A percentile compares a stretch with the other conserved stretches of the same genome.
Evolutionary conservation across 1,140 invertebrate genomes (phyloP).

Genomic region (Temnothorax curvispinosus): DNA sequence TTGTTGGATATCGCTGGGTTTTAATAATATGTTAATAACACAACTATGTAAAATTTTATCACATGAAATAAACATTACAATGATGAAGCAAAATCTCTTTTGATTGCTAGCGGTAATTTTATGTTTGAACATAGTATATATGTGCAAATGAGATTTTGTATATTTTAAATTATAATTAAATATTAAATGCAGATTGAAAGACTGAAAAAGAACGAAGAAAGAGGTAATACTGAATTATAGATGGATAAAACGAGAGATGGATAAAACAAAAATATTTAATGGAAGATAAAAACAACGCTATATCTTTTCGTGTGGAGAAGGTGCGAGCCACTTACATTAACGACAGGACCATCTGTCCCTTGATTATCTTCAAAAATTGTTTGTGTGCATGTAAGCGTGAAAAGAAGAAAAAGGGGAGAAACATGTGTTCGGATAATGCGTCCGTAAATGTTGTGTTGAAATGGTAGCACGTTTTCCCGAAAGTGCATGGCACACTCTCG

Average conservation of each 20-base stretch:
- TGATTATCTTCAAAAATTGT: conserved; percentile 43
- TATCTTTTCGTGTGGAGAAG: not conserved
- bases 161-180: conserved; percentile 28
- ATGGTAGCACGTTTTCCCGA: not conserved
- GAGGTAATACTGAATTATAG: not conserved
- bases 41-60: conserved; percentile 6
- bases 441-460: not conserved
- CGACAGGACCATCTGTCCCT: not conserved
- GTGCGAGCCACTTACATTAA: not conserved
- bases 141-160: not conserved
- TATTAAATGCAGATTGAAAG: not conserved
- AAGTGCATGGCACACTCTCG: not conserved
- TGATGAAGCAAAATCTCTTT: not conserved
- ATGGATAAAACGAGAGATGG: conserved; percentile 1
- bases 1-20: not conserved
- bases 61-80: not conserved
- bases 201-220: not conserved
- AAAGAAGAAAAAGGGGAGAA: not conserved
- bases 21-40: conserved; percentile 13
- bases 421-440: not conserved
- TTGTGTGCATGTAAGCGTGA: not conserved
- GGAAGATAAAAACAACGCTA: not conserved
- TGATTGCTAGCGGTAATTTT: not conserved
- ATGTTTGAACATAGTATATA: not conserved
- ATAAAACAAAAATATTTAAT: not conserved